phyloP scores from a whole-genome alignment of 1,140 invertebrate genomes.

The Scaptomyza graminum region DNA sequence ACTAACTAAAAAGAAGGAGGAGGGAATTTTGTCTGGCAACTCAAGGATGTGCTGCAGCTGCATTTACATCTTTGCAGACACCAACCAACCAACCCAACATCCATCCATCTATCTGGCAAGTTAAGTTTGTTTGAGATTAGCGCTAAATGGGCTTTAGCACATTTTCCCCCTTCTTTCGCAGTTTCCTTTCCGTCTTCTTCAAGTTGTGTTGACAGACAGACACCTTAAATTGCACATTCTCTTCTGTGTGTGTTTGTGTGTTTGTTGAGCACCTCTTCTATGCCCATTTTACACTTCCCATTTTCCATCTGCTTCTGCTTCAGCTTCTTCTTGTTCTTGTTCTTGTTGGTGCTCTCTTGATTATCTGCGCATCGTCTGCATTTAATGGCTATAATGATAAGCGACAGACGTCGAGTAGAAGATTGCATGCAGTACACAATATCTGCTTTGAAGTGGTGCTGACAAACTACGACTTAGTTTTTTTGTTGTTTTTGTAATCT shows the following conservation, averaged over 20 bases:
- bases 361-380: slow-evolving; percentile 69
- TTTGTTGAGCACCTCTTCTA: slow-evolving; percentile 33
- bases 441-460: slow-evolving; percentile 33
- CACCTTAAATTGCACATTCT: slow-evolving; percentile 65
- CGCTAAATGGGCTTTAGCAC: slow-evolving; percentile 10
- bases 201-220: slow-evolving; percentile 43
- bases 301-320: neutral
- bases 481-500: slow-evolving; percentile 10
- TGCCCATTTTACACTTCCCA: slow-evolving; percentile 25
- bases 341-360: slow-evolving; percentile 28
- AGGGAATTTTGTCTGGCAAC: slow-evolving; percentile 2
- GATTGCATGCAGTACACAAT: slow-evolving; percentile 14
- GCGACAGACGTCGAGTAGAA: slow-evolving; percentile 25
- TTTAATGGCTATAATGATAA: slow-evolving; percentile 67
- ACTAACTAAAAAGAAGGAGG: neutral
- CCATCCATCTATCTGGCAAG: slow-evolving; percentile 5
- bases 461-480: slow-evolving; percentile 3
- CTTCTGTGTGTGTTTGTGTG: no score
- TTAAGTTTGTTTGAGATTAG: slow-evolving; percentile 34
- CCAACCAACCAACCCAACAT: no score
- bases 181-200: neutral
- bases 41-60: slow-evolving; percentile 20
- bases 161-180: no score
- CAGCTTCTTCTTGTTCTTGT: no score
- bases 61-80: slow-evolving; percentile 6